These are phyloP conservation scores for Mactromeris polynyma DNA, from an alignment of 2,888 invertebrate genomes.

Conservation along the genomic window DNA sequence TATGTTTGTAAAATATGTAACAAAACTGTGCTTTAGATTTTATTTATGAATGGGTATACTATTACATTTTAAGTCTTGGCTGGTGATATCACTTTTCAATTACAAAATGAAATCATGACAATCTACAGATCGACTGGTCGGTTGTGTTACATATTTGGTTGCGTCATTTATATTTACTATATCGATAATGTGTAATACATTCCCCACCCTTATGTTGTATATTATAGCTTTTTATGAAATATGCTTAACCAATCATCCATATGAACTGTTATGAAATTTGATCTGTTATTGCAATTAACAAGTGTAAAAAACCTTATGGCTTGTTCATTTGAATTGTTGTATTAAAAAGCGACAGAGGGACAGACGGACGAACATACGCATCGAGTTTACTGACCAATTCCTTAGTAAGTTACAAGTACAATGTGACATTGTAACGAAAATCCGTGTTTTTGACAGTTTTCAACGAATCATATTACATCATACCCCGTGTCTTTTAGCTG, in stretches of 20 bases:
- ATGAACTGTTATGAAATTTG: no score
- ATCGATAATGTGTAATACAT: no score
- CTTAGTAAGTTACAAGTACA: no score
- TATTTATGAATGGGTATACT: conserved; percentile 13
- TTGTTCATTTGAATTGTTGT: no score
- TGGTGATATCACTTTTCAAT: conserved; percentile 18
- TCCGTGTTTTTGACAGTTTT: no score
- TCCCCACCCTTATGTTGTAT: not conserved
- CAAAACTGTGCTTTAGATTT: conserved; percentile 9
- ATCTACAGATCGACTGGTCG: not conserved
- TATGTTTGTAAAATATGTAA: conserved; percentile 14
- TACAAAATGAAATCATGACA: not conserved
- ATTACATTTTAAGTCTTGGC: conserved; percentile 15
- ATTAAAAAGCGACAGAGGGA: not conserved
- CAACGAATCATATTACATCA: no score
- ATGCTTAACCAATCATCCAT: no score
- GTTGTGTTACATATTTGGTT: not conserved
- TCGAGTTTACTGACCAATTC: not conserved
- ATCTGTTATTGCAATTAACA: no score
- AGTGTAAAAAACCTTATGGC: no score
- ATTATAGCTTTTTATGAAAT: not conserved
- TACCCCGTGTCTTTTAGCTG: no score
- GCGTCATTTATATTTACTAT: no score
- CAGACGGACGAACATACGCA: not conserved
- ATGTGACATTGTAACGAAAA: no score